Base-by-base conservation (phyloP, 2,113 vertebrate species). In the Lanius ludovicianus region DNA sequence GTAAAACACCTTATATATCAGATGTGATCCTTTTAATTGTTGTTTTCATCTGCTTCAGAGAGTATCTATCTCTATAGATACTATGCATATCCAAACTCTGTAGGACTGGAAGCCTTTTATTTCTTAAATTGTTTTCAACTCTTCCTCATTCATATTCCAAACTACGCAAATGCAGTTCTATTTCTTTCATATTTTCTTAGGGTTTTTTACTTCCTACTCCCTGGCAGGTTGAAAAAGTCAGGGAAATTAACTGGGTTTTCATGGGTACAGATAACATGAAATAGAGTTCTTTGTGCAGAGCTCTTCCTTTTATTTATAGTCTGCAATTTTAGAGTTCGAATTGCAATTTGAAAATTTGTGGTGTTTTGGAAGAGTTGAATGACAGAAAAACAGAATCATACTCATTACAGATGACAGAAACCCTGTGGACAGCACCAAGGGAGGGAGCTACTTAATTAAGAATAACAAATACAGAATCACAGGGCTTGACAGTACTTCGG, bases 381-480 rank as follows among this genome's bases (percentile, higher is more conserved):
- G 79, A 85, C 47, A 91, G 73, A 75, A 68, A 37, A 74, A 14
- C 0, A 6, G 68, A 81, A 52, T 77, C 57, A n/a, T 44, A 14
- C 49, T 91, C 65, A 41, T 83, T 85, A 56, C 7, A 76, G 63
- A 39, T 9, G 23, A 79, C 80, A 93, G 69, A 81, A 92, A 42
- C 65, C 53, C 67, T 77, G 49, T 50, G 77, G 90, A 84, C 46
- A 63, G 44, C 82, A 84, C 82, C 10, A 3, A 63, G 71, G 63
- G 73, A 93, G 84, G 56, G 17, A 93, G 28, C 50, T 56, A 22
- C 81, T 91, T 92, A 92, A 96, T 85, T 93, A 86, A 70, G 42
- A 67, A 73, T 59, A 88, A 74, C 79, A 92, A 92, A 80, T 62
- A 37, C 67, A 76, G 79, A 86, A 65, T 84, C 86, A 90, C 46